Conservation (phyloP, 2,113 vertebrate genomes). For the Ctenodactylus gundi region DNA sequence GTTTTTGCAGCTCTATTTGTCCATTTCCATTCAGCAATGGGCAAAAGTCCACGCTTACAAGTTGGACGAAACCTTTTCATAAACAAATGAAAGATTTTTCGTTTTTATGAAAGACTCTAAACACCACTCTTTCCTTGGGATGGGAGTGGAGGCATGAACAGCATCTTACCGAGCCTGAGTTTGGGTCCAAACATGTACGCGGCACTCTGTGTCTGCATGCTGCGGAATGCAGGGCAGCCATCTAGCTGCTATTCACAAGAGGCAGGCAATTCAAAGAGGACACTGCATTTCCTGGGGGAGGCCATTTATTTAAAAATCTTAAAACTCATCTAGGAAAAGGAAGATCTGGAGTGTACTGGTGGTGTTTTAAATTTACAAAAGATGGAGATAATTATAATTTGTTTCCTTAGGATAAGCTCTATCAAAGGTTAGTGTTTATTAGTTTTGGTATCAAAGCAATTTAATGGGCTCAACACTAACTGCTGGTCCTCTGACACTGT, state of each 20-base stretch:
- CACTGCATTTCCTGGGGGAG: neutral
- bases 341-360: neutral
- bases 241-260: neutral
- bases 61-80: neutral
- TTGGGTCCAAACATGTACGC: neutral
- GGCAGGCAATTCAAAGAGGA: neutral
- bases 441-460: neutral
- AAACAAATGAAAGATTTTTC: neutral
- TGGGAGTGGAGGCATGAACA: neutral
- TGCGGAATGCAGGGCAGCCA: neutral
- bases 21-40: neutral
- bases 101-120: neutral
- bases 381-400: neutral
- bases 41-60: neutral
- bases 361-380: neutral
- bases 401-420: neutral
- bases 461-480: neutral
- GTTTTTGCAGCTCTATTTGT: neutral
- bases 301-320: neutral
- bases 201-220: neutral
- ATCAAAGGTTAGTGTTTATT: neutral
- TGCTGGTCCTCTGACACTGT: neutral
- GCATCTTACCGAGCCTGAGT: neutral
- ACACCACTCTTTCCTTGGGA: neutral
- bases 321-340: neutral